These are phyloP conservation scores for Theocolax elegans DNA, from an alignment of 1,140 invertebrate genomes.

Conservation along the genomic window DNA sequence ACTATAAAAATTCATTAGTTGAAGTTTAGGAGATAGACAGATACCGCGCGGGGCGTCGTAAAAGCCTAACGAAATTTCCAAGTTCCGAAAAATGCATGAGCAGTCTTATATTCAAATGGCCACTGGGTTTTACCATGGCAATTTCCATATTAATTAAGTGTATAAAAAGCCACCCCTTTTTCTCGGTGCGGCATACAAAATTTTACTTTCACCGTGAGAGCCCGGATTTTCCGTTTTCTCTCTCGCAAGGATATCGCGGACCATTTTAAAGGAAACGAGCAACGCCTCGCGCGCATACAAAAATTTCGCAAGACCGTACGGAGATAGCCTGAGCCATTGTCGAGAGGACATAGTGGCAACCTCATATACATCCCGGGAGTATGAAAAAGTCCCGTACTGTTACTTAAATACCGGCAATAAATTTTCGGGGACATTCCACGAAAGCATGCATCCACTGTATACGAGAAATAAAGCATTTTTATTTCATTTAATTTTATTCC, in stretches of 20 bases:
- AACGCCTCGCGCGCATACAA: not conserved
- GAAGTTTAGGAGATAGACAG: conserved; percentile 2
- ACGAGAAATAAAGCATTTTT: conserved; percentile 22
- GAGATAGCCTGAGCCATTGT: not conserved
- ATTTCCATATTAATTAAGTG: conserved; percentile 39
- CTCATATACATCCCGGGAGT: conserved; percentile 7
- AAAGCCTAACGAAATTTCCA: conserved; percentile 30
- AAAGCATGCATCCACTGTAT: not conserved
- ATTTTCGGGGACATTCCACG: conserved; percentile 18
- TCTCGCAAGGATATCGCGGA: not conserved
- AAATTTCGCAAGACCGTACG: no score
- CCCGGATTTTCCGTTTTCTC: not conserved
- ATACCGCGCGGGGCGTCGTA: not conserved
- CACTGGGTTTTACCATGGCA: not conserved
- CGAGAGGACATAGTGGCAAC: not conserved
- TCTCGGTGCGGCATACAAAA: not conserved
- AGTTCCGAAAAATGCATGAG: conserved; percentile 32
- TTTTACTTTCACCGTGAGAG: conserved; percentile 29
- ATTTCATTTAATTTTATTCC: no score
- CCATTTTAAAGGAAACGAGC: not conserved
- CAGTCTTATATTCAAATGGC: conserved; percentile 23
- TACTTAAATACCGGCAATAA: conserved; percentile 29
- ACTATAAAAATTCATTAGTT: conserved; percentile 40
- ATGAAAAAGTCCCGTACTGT: conserved; percentile 7
- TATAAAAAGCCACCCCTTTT: conserved; percentile 23